phyloP scores from a whole-genome alignment of 2,113 vertebrate genomes.

The Scalopus aquaticus region DNA sequence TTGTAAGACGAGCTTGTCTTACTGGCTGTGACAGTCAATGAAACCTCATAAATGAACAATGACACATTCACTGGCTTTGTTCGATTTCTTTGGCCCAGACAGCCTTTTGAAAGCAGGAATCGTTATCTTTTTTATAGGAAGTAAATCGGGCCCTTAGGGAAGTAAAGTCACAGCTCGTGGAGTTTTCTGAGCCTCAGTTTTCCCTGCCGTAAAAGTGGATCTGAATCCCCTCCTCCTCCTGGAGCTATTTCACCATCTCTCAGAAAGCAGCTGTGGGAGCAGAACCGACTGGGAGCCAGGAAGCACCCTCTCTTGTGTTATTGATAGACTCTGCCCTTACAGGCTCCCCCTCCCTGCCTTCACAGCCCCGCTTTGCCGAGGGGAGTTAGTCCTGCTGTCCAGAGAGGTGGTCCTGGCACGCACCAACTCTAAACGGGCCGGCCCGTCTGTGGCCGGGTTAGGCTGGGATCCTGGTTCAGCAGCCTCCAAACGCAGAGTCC shows the following conservation, averaged over 20 bases:
- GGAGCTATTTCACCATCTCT: not conserved
- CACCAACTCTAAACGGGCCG: too few relatives aligned
- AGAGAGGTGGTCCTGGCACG: too few relatives aligned
- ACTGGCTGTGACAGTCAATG: not conserved
- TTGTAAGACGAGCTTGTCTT: not conserved
- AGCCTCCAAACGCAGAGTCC: not conserved
- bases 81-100: not conserved
- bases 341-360: not conserved
- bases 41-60: not conserved
- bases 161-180: not conserved
- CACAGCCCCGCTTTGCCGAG: not conserved
- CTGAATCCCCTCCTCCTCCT: not conserved
- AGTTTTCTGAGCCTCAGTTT: not conserved
- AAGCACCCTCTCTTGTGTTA: not conserved
- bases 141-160: not conserved
- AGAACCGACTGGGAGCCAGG: not conserved
- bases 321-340: not conserved
- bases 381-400: not conserved
- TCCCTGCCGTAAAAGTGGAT: not conserved
- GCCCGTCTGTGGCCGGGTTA: not conserved
- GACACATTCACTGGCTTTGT: not conserved
- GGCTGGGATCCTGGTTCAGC: accelerated
- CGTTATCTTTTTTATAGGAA: constrained; percentile 15
- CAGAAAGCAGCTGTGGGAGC: not conserved
- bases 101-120: not conserved